These are phyloP conservation scores for Crotalus tigris DNA, from an alignment of 2,113 vertebrate species.

Conservation along the genomic window DNA sequence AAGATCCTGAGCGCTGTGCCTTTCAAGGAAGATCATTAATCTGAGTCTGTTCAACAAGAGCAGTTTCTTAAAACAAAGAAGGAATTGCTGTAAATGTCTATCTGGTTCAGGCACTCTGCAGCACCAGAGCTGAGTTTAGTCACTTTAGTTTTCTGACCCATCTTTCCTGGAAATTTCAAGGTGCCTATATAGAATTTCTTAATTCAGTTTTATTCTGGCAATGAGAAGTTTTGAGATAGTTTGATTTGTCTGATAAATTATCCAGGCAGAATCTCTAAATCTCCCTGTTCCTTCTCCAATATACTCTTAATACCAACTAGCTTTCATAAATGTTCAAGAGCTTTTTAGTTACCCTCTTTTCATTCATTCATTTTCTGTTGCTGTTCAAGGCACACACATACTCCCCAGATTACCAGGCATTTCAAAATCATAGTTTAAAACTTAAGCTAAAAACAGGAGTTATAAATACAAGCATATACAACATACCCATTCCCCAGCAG, in stretches of 20 bases:
- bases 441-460: no score
- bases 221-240: neutral
- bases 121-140: neutral
- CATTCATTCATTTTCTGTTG: neutral
- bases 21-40: neutral
- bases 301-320: neutral
- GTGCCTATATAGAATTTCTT: neutral
- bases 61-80: neutral
- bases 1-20: neutral
- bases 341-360: neutral
- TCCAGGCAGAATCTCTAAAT: neutral
- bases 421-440: neutral
- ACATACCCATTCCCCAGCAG: neutral
- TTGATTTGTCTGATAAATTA: neutral
- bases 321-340: neutral
- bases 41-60: neutral
- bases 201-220: neutral
- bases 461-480: neutral
- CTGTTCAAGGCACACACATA: neutral
- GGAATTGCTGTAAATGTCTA: neutral
- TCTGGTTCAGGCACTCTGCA: neutral
- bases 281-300: neutral
- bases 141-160: neutral
- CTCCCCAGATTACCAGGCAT: neutral
- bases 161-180: neutral